phyloP scores from a whole-genome alignment of 2,797 vertebrate species.

The Pantherophis alleghaniensis region DNA sequence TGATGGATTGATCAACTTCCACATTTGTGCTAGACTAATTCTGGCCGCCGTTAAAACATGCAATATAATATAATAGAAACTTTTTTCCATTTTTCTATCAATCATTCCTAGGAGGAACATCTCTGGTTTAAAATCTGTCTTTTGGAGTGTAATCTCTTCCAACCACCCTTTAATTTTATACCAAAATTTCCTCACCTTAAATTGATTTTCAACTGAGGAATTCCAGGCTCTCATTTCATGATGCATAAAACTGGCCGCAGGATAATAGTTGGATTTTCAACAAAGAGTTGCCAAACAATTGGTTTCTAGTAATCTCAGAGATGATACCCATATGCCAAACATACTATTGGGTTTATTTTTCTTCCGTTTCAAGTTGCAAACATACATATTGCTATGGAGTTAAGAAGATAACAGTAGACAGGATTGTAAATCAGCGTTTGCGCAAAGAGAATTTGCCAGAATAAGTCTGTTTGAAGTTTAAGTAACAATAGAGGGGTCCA shows the following conservation, averaged over 20 bases:
- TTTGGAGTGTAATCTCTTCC: too few relatives aligned
- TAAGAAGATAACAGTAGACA: neutral
- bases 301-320: neutral
- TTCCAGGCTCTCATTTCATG: neutral
- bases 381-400: neutral
- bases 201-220: neutral
- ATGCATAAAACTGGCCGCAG: neutral
- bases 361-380: neutral
- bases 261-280: neutral
- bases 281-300: neutral
- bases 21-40: too few relatives aligned
- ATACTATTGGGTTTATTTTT: neutral
- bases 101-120: too few relatives aligned
- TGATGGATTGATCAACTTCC: too few relatives aligned
- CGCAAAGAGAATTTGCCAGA: neutral
- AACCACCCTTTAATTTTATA: too few relatives aligned
- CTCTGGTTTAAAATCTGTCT: too few relatives aligned
- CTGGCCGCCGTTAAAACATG: too few relatives aligned
- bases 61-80: too few relatives aligned
- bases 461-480: neutral
- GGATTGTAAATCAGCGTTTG: neutral
- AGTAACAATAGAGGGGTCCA: neutral
- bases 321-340: neutral
- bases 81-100: too few relatives aligned
- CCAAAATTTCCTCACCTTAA: neutral